phyloP scores from a whole-genome alignment of 2,113 vertebrate genomes.

The Diadophis punctatus region DNA sequence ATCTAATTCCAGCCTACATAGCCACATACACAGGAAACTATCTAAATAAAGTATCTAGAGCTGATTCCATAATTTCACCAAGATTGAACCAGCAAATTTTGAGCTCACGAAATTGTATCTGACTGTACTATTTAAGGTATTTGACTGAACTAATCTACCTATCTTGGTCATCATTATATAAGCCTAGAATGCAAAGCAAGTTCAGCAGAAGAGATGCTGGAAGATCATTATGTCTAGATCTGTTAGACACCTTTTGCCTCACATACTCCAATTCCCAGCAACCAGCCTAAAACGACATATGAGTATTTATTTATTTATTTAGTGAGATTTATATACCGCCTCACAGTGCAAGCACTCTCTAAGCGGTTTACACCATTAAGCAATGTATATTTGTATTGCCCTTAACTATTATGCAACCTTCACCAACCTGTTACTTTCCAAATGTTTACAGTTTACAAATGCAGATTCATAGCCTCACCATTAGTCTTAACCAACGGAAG shows the following conservation, averaged over 20 bases:
- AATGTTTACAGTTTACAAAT: neutral
- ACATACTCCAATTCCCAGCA: neutral
- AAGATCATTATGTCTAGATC: neutral
- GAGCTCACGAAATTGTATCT: neutral
- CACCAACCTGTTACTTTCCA: neutral
- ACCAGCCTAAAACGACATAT: neutral
- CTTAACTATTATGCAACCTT: neutral
- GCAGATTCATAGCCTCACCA: neutral
- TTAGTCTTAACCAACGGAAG: neutral
- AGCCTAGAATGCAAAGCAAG: neutral
- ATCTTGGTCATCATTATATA: neutral
- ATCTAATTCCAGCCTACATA: neutral
- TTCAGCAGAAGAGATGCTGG: neutral
- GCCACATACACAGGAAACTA: neutral
- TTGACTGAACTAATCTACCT: neutral
- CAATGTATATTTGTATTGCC: no score
- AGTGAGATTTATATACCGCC: no score
- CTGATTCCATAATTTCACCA: neutral
- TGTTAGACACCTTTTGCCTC: neutral
- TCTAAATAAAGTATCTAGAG: neutral
- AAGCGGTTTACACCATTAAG: no score
- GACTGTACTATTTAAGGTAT: neutral
- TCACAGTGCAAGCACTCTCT: no score
- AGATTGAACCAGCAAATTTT: neutral
- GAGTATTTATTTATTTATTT: no score